These are phyloP conservation scores for Formica aserva DNA, from an alignment of 2,888 invertebrate species.

Conservation along the genomic window DNA sequence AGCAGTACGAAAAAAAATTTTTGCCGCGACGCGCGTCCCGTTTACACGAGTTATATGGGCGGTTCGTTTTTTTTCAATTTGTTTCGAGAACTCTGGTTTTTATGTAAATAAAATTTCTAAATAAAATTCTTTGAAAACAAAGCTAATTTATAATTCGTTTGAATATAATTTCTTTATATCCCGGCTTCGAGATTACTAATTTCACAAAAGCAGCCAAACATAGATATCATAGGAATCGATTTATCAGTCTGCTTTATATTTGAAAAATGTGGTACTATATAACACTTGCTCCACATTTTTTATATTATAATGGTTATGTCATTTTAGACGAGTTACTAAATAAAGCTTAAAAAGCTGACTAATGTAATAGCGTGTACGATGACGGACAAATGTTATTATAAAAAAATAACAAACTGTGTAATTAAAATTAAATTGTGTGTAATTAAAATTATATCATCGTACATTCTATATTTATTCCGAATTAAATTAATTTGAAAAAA, in stretches of 20 bases:
- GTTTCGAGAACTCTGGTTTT: constrained; percentile 17
- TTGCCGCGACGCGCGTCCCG: constrained; percentile 33
- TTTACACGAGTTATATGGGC: constrained; percentile 45
- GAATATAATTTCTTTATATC: neutral
- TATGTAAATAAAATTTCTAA: constrained; percentile 15
- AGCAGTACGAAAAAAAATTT: constrained; percentile 47
- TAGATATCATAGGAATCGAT: constrained; percentile 45
- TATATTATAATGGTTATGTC: constrained; percentile 20
- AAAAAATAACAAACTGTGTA: constrained; percentile 9
- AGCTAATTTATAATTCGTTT: constrained; percentile 31
- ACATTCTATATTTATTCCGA: constrained; percentile 13
- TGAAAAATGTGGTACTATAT: constrained; percentile 32
- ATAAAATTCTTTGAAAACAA: constrained; percentile 11
- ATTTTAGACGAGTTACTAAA: constrained; percentile 33
- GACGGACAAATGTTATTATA: constrained; percentile 11
- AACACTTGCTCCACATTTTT: constrained; percentile 21
- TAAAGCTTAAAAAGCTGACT: constrained; percentile 22
- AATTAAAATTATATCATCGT: constrained; percentile 27
- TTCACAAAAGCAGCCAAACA: constrained; percentile 28
- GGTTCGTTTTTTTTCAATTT: constrained; percentile 38
- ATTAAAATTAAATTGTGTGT: constrained; percentile 22
- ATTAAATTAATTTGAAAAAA: constrained; percentile 8
- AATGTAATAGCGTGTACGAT: constrained; percentile 5
- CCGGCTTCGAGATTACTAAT: constrained; percentile 19
- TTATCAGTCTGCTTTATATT: constrained; percentile 51